A percentile compares a stretch with the other conserved stretches of the same genome.
Conservation (phyloP, 2,888 invertebrate species). For the Teinopalpus imperialis region DNA sequence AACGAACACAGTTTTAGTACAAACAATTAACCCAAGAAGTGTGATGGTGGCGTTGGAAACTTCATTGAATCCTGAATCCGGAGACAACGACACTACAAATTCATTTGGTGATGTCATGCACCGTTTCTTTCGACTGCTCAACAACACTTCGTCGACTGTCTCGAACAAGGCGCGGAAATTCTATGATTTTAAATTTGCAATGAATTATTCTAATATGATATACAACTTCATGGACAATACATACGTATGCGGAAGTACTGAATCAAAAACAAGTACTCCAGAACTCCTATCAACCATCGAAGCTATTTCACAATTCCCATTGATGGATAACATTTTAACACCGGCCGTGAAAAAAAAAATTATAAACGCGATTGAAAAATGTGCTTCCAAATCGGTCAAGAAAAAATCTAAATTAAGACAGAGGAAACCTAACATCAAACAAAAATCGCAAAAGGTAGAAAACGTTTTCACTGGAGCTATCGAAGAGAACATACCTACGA, state of each 20-base stretch:
- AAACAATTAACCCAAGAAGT: neutral
- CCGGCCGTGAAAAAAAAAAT: neutral
- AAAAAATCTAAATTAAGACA: neutral
- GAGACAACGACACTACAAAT: neutral
- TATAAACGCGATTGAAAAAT: conserved; percentile 3
- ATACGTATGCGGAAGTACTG: conserved; percentile 4
- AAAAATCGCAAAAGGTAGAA: neutral
- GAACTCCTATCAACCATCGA: conserved; percentile 4
- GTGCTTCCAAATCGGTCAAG: neutral
- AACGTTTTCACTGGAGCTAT: conserved; percentile 1
- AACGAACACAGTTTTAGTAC: conserved; percentile 18
- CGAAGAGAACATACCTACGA: neutral
- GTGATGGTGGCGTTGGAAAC: neutral
- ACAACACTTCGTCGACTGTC: too few species aligned
- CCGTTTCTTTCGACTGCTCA: neutral
- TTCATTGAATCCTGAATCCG: neutral
- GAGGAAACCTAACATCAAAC: conserved; percentile 3
- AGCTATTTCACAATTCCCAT: conserved; percentile 7
- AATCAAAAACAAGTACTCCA: neutral
- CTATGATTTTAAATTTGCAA: too few species aligned
- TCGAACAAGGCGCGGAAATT: too few species aligned
- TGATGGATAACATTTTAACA: conserved; percentile 2
- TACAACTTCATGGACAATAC: conserved; percentile 4
- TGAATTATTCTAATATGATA: neutral
- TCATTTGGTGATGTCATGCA: neutral